A percentile compares a stretch with the other conserved stretches of the same genome.
Evolutionary conservation across 2,113 vertebrate genomes (phyloP).

Genomic region (Dendropsophus ebraccatus): DNA sequence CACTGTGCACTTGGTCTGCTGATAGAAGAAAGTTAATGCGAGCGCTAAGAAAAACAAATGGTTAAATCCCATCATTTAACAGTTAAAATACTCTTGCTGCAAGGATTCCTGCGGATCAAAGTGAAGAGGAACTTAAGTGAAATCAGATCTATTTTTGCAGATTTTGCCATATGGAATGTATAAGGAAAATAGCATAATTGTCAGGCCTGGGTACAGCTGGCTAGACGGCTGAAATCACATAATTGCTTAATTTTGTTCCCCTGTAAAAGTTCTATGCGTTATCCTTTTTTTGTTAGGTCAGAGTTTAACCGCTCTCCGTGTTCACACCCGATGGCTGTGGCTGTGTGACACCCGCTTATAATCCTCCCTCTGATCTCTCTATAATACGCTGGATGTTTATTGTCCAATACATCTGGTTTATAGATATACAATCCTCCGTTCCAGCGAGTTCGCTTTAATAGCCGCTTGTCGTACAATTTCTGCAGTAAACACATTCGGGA

Average conservation of each 20-base stretch:
- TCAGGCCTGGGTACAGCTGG: constrained; percentile 32
- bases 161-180: constrained; percentile 45
- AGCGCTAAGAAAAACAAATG: constrained; percentile 31
- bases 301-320: neutral
- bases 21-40: neutral
- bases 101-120: constrained; percentile 25
- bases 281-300: constrained; percentile 17
- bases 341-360: neutral
- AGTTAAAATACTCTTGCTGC: constrained; percentile 27
- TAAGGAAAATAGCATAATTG: constrained; percentile 46
- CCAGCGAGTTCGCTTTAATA: neutral
- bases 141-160: constrained; percentile 55
- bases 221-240: constrained; percentile 39
- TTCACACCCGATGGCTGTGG: constrained; percentile 31
- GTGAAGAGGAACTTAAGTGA: constrained; percentile 37
- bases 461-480: neutral
- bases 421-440: neutral
- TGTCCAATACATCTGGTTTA: neutral
- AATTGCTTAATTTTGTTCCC: constrained; percentile 16
- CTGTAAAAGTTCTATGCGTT: constrained; percentile 12
- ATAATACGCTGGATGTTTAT: neutral
- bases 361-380: constrained; percentile 35
- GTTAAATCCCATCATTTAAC: constrained; percentile 41
- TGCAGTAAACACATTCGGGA: neutral
- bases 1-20: neutral